Conservation (phyloP, 2,888 invertebrate genomes). For the Aromia moschata region DNA sequence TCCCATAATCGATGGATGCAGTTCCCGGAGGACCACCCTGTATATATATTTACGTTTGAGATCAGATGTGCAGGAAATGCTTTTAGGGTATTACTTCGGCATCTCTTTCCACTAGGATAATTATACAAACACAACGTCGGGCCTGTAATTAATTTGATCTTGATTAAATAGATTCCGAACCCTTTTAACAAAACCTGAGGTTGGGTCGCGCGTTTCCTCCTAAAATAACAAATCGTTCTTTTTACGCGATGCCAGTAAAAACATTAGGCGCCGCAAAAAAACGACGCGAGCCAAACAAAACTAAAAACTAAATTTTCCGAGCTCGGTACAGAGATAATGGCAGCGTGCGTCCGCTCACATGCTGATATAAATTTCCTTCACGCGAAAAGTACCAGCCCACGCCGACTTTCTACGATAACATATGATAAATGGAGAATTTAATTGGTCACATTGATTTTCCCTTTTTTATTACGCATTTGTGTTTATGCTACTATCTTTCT, state of each 20-base stretch:
- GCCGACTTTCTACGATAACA: conserved; percentile 56
- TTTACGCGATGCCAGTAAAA: conserved; percentile 12
- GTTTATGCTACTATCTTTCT: conserved; percentile 33
- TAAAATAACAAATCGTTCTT: conserved; percentile 22
- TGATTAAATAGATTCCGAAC: conserved; percentile 22
- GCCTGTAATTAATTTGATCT: conserved; percentile 20
- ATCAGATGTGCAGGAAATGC: too few species aligned
- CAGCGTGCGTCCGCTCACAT: conserved; percentile 24
- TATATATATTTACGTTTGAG: too few species aligned
- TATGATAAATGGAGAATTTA: conserved; percentile 59
- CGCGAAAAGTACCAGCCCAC: conserved; percentile 53
- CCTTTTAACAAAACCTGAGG: conserved; percentile 19
- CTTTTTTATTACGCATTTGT: conserved; percentile 33
- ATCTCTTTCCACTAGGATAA: too few species aligned
- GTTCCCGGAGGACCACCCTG: too few species aligned
- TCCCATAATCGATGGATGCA: too few species aligned
- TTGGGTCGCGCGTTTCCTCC: conserved; percentile 3
- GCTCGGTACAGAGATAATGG: conserved; percentile 18
- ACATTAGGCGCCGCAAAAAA: conserved; percentile 13
- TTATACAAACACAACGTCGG: too few species aligned
- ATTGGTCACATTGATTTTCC: conserved; percentile 49
- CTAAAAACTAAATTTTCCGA: conserved; percentile 26
- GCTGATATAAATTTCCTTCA: conserved; percentile 50
- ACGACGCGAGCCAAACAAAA: conserved; percentile 22
- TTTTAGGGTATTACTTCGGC: too few species aligned